Percentiles rank a stretch among this genome's conserved stretches.
Conservation (phyloP, 2,113 vertebrate species). For the Edolisoma coerulescens region DNA sequence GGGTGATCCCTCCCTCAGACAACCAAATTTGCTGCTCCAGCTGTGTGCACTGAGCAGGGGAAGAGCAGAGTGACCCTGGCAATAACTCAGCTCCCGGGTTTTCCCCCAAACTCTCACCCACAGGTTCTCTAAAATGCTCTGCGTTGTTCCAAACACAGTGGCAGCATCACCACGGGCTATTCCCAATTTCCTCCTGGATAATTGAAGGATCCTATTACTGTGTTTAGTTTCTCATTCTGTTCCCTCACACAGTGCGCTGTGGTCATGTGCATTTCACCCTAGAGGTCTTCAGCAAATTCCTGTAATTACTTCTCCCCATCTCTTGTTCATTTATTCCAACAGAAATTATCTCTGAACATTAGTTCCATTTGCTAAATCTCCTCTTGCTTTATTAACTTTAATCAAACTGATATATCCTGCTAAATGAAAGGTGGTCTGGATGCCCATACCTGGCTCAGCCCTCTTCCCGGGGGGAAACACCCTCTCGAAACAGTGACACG, state of each 20-base stretch:
- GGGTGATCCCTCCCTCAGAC: not conserved
- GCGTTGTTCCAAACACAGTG: not conserved
- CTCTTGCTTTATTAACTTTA: constrained; percentile 60
- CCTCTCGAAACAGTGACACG: not conserved
- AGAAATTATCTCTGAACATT: constrained; percentile 47
- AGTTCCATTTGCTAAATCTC: constrained; percentile 49
- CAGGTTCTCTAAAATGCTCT: not conserved
- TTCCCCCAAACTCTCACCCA: not conserved
- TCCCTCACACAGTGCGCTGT: not conserved
- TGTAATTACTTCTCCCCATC: constrained; percentile 40
- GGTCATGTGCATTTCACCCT: constrained; percentile 30
- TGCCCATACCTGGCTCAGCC: constrained; percentile 14
- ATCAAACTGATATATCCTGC: constrained; percentile 31
- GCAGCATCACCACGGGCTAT: not conserved
- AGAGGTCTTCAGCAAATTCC: constrained; percentile 51
- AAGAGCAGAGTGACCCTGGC: not conserved
- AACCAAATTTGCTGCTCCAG: not conserved
- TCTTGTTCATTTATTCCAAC: constrained; percentile 24
- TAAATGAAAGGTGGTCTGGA: constrained; percentile 40
- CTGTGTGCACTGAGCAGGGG: rapidly evolving
- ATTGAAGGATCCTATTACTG: constrained; percentile 33
- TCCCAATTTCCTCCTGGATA: constrained; percentile 29
- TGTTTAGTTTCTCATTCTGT: not conserved
- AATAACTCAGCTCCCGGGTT: not conserved
- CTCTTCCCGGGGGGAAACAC: constrained; percentile 24